Evolutionary conservation across 2,113 vertebrate species (phyloP), one percentile per base, ranked within the genome.

Genomic region (Pterophyllum scalare): DNA sequence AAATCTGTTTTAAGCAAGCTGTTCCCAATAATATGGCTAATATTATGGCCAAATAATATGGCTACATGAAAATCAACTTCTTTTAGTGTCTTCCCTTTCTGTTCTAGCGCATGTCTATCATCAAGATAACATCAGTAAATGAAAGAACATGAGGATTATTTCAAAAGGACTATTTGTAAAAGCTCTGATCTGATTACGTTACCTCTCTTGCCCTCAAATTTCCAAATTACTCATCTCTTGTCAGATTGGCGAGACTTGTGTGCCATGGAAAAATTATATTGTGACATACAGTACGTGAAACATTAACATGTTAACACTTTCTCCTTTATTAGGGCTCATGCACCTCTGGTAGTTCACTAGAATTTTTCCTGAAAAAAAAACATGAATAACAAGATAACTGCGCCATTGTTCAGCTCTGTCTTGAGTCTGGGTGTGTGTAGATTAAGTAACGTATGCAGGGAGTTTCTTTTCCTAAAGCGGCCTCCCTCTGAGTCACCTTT

Each of bases 341-440:
- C 22, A 70, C 65, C 64, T 79, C 19, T 12, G 61, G 61, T 74
- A 35, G 13, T 49, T 81, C 28, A 19, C 28, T 59, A 15, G n/a
- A 26, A 14, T 31, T 52, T 62, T 0, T 8, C 10, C 14, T 75
- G 17, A 82, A 83, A 88, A 62, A 2, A 76, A 80, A n/a, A 3
- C 13, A 24, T 3, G 6, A 49, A 80, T 56, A 86, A 89, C 57
- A 75, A 88, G 79, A 90, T 89, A 77, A 84, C 24, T 59, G 61
- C n/a, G 31, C 62, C 72, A 81, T 90, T 92, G 89, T 93, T 88
- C 3, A 1, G 59, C 2, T 52, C 67, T 31, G 28, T 77, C 80
- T 87, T 88, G 61, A 85, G 75, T 78, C 61, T 91, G 83, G 90
- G 92, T 87, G 94, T 93, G 94, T 88, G 77, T 17, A 82, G 87